Evolutionary conservation across 2,888 invertebrate species (phyloP).

Genomic region (Stenurella melanura): DNA sequence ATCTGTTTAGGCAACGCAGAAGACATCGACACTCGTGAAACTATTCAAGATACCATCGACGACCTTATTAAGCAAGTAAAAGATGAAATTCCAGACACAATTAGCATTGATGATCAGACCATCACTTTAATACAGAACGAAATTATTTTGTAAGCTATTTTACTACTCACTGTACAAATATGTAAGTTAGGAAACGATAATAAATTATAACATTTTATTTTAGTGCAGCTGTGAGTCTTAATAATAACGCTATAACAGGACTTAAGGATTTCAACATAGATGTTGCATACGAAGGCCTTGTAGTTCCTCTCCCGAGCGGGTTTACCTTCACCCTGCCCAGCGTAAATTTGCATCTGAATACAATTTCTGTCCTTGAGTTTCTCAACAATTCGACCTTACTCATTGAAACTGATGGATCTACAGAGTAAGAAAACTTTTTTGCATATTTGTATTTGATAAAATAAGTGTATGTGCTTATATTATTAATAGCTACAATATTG

Average conservation of each 20-base stretch:
- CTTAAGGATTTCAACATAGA: neutral
- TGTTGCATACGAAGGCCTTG: neutral
- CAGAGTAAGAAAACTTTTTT: neutral
- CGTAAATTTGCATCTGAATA: neutral
- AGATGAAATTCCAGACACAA: neutral
- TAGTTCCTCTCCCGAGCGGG: slow-evolving; percentile 1
- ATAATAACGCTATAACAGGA: neutral
- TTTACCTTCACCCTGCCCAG: neutral
- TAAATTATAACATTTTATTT: neutral
- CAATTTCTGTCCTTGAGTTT: neutral
- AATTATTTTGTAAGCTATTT: neutral
- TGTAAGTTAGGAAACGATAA: neutral
- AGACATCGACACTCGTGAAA: neutral
- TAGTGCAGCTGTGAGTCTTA: neutral
- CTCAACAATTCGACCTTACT: neutral
- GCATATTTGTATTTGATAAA: too few relatives aligned
- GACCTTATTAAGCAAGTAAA: neutral
- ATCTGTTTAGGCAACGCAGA: neutral
- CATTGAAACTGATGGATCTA: neutral
- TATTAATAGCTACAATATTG: too few relatives aligned
- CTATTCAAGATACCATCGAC: neutral
- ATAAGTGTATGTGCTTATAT: too few relatives aligned
- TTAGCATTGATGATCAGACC: neutral
- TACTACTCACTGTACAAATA: neutral
- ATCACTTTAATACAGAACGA: neutral